These are phyloP conservation scores for Phragmatobia fuliginosa DNA, from an alignment of 2,888 invertebrate genomes.

Conservation along the genomic window DNA sequence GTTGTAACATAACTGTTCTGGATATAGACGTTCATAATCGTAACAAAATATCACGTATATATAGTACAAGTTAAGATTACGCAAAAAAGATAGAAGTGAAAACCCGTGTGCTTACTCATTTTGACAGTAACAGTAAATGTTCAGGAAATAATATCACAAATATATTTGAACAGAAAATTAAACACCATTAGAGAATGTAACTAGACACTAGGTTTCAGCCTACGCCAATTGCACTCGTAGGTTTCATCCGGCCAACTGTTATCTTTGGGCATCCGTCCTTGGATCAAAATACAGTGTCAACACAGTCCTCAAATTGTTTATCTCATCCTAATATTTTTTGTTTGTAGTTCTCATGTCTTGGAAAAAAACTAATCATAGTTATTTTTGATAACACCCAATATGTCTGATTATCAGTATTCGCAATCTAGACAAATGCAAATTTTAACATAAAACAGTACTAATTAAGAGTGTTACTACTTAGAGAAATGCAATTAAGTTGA, in stretches of 20 bases:
- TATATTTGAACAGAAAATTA: conserved; percentile 5
- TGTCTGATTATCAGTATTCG: background rate
- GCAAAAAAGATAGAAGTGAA: background rate
- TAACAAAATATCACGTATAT: background rate
- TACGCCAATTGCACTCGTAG: conserved; percentile 33
- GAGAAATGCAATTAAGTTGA: conserved; percentile 75
- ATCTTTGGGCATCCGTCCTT: conserved; percentile 39
- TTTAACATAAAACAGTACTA: conserved; percentile 33
- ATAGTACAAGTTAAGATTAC: background rate
- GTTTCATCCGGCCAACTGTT: conserved; percentile 30
- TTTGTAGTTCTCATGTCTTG: background rate
- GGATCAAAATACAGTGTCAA: conserved; percentile 24
- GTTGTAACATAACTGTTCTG: background rate
- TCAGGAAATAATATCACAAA: background rate
- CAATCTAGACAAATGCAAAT: conserved; percentile 8
- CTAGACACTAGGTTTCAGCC: conserved; percentile 27
- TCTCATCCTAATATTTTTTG: background rate
- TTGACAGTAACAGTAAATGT: background rate
- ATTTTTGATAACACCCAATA: conserved; percentile 4
- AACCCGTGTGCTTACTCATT: background rate
- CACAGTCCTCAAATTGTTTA: background rate
- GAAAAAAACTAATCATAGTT: background rate
- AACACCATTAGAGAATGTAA: conserved; percentile 30
- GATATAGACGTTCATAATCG: background rate
- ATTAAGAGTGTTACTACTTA: conserved; percentile 47